These are phyloP conservation scores for Euspilapteryx auroguttella DNA, from an alignment of 2,888 invertebrate genomes.

Conservation along the genomic window DNA sequence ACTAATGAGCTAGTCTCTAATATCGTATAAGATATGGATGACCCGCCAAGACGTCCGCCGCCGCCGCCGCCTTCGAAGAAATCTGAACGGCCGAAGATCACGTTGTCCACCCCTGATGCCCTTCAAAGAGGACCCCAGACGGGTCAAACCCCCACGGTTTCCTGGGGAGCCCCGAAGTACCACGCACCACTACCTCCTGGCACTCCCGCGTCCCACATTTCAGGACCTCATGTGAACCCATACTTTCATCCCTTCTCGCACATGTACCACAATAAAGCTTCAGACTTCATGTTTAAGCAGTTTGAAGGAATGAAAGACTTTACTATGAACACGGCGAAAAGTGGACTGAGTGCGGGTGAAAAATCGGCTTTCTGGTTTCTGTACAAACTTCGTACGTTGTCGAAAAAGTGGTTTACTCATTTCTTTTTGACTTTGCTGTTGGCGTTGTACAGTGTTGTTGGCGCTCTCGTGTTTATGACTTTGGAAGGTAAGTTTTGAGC, in stretches of 20 bases:
- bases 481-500: constrained; percentile 72
- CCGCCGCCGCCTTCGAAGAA: constrained; percentile 30
- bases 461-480: constrained; percentile 77
- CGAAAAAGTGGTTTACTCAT: constrained; percentile 87
- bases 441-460: constrained; percentile 76
- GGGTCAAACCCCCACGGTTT: constrained; percentile 19
- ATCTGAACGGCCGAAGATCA: constrained; percentile 43
- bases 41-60: no score
- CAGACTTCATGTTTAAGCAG: constrained; percentile 79
- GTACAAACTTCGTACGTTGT: constrained; percentile 74
- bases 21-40: no score
- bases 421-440: constrained; percentile 80
- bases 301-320: constrained; percentile 78
- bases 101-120: constrained; percentile 50
- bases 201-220: constrained; percentile 31
- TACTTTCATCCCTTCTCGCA: constrained; percentile 39
- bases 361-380: constrained; percentile 80
- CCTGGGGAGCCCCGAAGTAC: constrained; percentile 22
- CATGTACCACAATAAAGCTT: constrained; percentile 68
- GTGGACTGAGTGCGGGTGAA: constrained; percentile 82
- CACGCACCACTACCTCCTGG: constrained; percentile 24
- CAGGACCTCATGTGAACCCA: constrained; percentile 31
- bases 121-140: no score
- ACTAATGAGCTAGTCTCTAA: no score
- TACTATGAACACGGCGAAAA: constrained; percentile 71